Evolutionary conservation across 37 sponge, comb jelly and placozoan genomes (phyloP), one percentile per base, ranked within the genome.

Genomic region (Agelas oroides): DNA sequence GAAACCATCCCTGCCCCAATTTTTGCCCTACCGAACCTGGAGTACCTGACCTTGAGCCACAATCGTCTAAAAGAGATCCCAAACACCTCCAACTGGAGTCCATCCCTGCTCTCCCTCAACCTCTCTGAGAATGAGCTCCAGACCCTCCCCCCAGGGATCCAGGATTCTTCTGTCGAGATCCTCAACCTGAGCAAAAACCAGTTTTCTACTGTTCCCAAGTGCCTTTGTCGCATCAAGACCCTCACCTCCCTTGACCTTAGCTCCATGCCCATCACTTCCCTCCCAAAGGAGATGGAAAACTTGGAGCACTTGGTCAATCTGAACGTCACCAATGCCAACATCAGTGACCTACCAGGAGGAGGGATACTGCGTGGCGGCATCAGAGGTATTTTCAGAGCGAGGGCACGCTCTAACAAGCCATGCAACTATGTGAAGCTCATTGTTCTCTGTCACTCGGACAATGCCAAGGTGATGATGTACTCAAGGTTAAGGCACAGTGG

Each of bases 191-290:
- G 82, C 59, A 78, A 84, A 24, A 94, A 94, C 52, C 65, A 73
- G 31, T 90, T 90, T 64, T 72, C 78, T 1, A 19, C 58, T 13
- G 59, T 94, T 5, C 94, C 94, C 14, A 86, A 86, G 59, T 87
- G 78, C 61, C 25, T 94, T 0, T 94, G 91, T 61, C 84, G 87
- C 0, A 90, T 94, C 8, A 57, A 31, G 6, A 87, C 87, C 35
- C 87, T 94, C 35, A 89, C 94, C 36, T 85, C 87, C 13, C 84
- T 94, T 24, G 90, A 94, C 39, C 34, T 94, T 33, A 80, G 84
- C 33, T 60, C 68, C 52, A 84, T 87, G 66, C 66, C 80, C 13
- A 83, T 90, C 25, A 52, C 87, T 0, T 67, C 85, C 25, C 78
- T 89, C 1, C 94, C 94, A 14, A 70, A 83, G 1, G 94, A 89